phyloP scores from a whole-genome alignment of 2,113 vertebrate species.

The Ageneiosus marmoratus region DNA sequence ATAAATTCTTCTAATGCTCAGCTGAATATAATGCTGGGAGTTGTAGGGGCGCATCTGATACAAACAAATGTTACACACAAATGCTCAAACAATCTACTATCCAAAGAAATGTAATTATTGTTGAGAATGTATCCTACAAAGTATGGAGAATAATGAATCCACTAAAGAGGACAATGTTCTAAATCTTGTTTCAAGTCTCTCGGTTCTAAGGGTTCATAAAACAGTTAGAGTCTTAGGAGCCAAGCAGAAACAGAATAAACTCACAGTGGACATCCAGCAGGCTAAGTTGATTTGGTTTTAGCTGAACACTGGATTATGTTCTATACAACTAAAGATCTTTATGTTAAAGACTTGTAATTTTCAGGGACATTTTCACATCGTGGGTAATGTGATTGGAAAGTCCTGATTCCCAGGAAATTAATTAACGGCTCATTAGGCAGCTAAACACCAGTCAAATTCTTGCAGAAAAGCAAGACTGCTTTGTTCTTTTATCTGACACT shows the following conservation, averaged over 20 bases:
- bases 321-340: background rate
- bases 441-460: no score
- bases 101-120: background rate
- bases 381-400: no score
- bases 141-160: background rate
- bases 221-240: background rate
- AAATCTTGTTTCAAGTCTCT: no score
- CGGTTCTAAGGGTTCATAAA: background rate
- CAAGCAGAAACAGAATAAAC: background rate
- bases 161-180: background rate
- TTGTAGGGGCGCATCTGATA: background rate
- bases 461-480: no score
- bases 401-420: no score
- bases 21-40: no score
- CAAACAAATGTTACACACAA: no score
- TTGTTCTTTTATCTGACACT: no score
- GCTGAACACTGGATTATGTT: background rate
- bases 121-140: background rate
- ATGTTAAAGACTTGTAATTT: no score
- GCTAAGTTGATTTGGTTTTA: background rate
- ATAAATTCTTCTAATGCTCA: no score
- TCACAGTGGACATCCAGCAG: background rate
- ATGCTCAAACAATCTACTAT: background rate
- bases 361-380: no score
- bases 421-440: no score